Base-by-base conservation (phyloP, 2,113 vertebrate genomes). In the Dromas ardeola region DNA sequence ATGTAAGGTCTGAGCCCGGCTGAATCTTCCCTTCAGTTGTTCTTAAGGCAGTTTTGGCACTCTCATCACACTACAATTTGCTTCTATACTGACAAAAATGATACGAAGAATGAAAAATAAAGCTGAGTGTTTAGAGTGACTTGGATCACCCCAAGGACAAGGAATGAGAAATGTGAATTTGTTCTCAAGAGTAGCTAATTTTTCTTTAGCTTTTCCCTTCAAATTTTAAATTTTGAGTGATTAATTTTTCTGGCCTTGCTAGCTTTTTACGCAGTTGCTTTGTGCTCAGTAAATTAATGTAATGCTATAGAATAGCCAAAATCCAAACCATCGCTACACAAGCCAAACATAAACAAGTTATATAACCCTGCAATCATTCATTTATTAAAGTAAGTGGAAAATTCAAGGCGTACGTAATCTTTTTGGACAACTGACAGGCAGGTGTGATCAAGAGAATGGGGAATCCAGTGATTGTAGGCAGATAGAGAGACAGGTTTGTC, bases 371-470 rank as follows among this genome's bases (percentile, higher is more conserved):
- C 78, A 94, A 96, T 95, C 90, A 77, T 87, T 95, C 74, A 56
- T 94, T 93, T 95, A 91, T 82, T 96, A 69, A 94, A 96, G 85
- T 74, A 88, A 96, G 81, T 96, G 90, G 95, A 95, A 96, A 96
- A 93, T 90, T 88, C 85, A 84, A 96, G 71, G 49, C 6, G 8
- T 77, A 86, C 2, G 85, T 95, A 95, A 97, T 97, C 92, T 94
- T 95, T 94, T 90, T 97, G 96, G 96, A 96, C 74, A 82, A 96
- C 87, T 96, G 92, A 96, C 95, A 97, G 92, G 90, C 95, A 97
- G 96, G 93, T 97, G 96, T 96, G 96, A 96, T 97, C 81, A 62
- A 72, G 62, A 80, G 87, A 91, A 58, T 14, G n/a, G 90, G 80
- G 78, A 96, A 95, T 88, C 74, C 87, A 88, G 40, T 70, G 95